These are phyloP conservation scores for Stenopsyche tienmushanensis DNA, from an alignment of 1,140 invertebrate species.

Conservation along the genomic window DNA sequence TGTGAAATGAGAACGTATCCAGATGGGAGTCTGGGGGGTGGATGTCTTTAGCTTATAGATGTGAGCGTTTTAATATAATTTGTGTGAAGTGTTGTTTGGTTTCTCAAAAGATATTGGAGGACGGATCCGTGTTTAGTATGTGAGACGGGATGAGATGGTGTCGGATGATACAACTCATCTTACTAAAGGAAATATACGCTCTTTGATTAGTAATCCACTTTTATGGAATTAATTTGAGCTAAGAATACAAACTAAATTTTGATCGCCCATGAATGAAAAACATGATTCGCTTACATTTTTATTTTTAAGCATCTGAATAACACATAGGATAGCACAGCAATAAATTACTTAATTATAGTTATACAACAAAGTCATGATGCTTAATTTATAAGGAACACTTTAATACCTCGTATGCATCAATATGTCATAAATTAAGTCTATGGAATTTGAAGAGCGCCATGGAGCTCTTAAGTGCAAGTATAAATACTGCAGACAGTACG, in stretches of 20 bases:
- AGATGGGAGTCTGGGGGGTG: not conserved
- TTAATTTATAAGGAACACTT: no score
- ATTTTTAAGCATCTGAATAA: not conserved
- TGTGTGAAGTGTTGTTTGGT: constrained; percentile 16
- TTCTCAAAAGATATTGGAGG: constrained; percentile 7
- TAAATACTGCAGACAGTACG: no score
- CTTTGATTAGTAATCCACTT: constrained; percentile 12
- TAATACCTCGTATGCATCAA: no score
- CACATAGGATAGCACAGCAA: not conserved
- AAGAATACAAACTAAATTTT: no score
- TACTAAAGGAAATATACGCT: not conserved
- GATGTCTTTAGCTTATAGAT: not conserved
- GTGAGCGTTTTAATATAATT: constrained; percentile 17
- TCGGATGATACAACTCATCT: constrained; percentile 2
- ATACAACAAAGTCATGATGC: no score
- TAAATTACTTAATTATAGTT: not conserved
- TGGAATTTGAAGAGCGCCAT: no score
- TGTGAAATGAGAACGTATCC: not conserved
- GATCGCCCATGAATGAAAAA: no score
- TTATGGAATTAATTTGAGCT: not conserved
- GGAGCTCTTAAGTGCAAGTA: no score
- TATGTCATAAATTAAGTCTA: no score
- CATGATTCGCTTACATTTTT: no score
- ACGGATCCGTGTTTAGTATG: not conserved
- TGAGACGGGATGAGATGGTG: constrained; percentile 3